A percentile compares a stretch with the other conserved stretches of the same genome.
These are phyloP conservation scores for Drosophila punjabiensis DNA, from an alignment of 1,140 invertebrate species.

Conservation along the genomic window DNA sequence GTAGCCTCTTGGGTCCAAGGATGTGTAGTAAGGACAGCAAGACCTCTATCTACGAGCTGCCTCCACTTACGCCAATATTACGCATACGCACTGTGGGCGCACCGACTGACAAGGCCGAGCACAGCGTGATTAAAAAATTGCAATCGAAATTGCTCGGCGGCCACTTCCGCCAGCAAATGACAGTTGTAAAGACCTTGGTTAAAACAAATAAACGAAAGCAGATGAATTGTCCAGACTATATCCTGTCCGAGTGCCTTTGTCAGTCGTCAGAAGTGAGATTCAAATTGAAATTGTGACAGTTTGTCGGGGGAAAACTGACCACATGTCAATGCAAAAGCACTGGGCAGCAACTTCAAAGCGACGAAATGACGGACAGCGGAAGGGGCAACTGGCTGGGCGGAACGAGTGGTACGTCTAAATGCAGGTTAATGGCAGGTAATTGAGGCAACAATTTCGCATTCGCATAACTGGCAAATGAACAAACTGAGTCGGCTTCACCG, in stretches of 20 bases:
- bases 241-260: slow-evolving; percentile 15
- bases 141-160: slow-evolving; percentile 45
- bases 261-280: slow-evolving; percentile 20
- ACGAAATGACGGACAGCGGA: slow-evolving; percentile 60
- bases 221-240: slow-evolving; percentile 33
- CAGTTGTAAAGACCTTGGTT: slow-evolving; percentile 17
- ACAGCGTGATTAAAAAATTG: slow-evolving; percentile 72
- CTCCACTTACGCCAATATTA: slow-evolving; percentile 4
- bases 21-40: neutral
- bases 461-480: slow-evolving; percentile 69
- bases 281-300: slow-evolving; percentile 62
- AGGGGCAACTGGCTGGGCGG: neutral
- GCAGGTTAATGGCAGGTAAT: slow-evolving; percentile 67
- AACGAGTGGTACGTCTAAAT: slow-evolving; percentile 19
- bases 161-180: slow-evolving; percentile 30
- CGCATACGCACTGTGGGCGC: slow-evolving; percentile 47
- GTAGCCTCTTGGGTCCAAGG: neutral
- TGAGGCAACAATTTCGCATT: slow-evolving; percentile 66
- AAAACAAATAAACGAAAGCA: slow-evolving; percentile 17
- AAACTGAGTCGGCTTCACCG: slow-evolving; percentile 22
- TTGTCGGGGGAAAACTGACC: slow-evolving; percentile 63
- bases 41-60: neutral
- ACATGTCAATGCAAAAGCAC: slow-evolving; percentile 74
- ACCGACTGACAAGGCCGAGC: slow-evolving; percentile 25
- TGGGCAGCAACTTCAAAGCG: slow-evolving; percentile 68